Conservation (phyloP, 2,888 invertebrate species). For the Tenthredo amoena region DNA sequence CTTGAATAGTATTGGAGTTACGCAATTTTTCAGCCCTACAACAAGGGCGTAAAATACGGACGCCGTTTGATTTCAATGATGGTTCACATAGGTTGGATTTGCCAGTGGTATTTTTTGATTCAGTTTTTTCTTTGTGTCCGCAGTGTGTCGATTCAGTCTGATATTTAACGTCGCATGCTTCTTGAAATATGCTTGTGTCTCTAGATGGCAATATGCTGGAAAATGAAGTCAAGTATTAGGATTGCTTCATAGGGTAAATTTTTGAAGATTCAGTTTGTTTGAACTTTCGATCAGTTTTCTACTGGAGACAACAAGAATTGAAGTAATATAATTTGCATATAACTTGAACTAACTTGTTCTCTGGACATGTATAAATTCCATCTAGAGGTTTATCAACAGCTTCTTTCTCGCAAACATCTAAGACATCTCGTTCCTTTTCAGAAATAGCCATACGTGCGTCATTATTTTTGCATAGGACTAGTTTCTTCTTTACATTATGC, state of each 20-base stretch:
- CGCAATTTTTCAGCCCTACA: not conserved
- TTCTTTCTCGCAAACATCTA: not conserved
- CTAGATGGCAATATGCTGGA: not conserved
- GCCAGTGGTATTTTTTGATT: constrained; percentile 7
- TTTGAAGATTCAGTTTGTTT: not conserved
- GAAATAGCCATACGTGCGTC: not conserved
- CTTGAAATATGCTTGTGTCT: not conserved
- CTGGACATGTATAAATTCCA: not conserved
- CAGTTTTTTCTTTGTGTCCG: not conserved
- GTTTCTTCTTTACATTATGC: not conserved
- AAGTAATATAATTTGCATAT: not conserved
- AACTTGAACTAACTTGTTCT: not conserved
- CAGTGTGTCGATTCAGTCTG: not conserved
- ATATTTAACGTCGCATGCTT: not conserved
- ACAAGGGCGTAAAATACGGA: not conserved
- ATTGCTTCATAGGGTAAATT: not conserved
- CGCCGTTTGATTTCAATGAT: not conserved
- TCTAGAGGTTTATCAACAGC: not conserved
- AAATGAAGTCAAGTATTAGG: not conserved
- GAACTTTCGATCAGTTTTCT: not conserved
- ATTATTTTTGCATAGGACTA: not conserved
- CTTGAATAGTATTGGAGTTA: not conserved
- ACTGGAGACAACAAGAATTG: not conserved
- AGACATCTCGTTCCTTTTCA: not conserved
- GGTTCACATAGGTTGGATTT: not conserved